Evolutionary conservation across 2,113 vertebrate genomes (phyloP).

Genomic region (Lontra canadensis): DNA sequence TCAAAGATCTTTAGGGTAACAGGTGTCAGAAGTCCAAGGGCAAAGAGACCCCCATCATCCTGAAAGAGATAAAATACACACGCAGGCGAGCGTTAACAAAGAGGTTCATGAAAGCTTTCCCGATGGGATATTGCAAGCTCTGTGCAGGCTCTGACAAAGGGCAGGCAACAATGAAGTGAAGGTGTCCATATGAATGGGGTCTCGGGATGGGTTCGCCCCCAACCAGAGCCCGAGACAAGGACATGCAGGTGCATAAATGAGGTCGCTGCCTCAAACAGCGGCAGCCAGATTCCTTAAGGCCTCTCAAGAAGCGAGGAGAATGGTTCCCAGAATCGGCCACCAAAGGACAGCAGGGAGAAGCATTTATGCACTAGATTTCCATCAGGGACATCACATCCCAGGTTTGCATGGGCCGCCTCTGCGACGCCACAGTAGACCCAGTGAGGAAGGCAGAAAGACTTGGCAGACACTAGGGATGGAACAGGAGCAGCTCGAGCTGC

Average conservation of each 20-base stretch:
- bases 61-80: background rate
- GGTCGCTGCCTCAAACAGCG: background rate
- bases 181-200: background rate
- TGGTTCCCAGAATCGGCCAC: background rate
- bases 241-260: background rate
- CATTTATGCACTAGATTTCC: background rate
- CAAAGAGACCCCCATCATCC: background rate
- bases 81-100: background rate
- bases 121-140: background rate
- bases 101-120: background rate
- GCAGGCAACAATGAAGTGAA: background rate
- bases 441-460: background rate
- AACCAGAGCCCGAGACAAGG: background rate
- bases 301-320: background rate
- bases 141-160: background rate
- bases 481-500: background rate
- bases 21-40: background rate
- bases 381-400: background rate
- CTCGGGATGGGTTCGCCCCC: background rate
- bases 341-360: background rate
- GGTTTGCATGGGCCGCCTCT: background rate
- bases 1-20: background rate
- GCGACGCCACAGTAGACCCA: accelerated
- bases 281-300: background rate
- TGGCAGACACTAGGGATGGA: background rate